Conservation (phyloP, 2,797 vertebrate genomes). For the Paratrypauchen microcephalus region DNA sequence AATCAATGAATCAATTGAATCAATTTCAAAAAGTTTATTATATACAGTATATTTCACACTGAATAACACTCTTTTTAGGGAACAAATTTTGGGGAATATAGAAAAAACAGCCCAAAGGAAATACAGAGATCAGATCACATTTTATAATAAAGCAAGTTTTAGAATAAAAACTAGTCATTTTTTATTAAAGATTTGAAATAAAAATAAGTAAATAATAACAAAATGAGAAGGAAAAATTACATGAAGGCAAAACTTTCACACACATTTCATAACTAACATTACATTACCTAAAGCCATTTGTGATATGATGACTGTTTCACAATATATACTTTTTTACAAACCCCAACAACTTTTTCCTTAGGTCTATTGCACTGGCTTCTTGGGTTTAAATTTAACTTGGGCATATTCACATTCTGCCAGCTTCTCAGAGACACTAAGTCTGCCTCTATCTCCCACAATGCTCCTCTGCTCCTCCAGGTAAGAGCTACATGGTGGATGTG, state of each 20-base stretch:
- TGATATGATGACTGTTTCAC: background rate
- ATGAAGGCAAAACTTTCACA: too few species aligned
- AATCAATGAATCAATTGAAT: too few species aligned
- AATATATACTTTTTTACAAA: background rate
- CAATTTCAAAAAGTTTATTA: too few species aligned
- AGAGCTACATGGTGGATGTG: background rate
- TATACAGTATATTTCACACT: too few species aligned
- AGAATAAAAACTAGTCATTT: background rate
- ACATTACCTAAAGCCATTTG: background rate
- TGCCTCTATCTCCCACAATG: too few species aligned
- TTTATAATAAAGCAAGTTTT: background rate
- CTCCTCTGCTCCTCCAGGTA: background rate
- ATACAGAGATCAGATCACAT: background rate
- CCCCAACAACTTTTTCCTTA: background rate
- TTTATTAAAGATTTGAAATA: background rate
- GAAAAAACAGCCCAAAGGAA: background rate
- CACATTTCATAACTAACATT: too few species aligned
- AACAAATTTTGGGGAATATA: background rate
- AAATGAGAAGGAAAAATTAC: too few species aligned
- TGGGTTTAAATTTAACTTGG: conserved; percentile 2
- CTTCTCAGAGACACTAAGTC: background rate
- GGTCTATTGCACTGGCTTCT: background rate
- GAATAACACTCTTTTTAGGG: too few species aligned
- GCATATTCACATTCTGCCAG: conserved; percentile 3
- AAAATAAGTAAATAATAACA: too few species aligned